phyloP scores from a whole-genome alignment of 64 coral and sea anemone species.

The Catalaphyllia jardinei region DNA sequence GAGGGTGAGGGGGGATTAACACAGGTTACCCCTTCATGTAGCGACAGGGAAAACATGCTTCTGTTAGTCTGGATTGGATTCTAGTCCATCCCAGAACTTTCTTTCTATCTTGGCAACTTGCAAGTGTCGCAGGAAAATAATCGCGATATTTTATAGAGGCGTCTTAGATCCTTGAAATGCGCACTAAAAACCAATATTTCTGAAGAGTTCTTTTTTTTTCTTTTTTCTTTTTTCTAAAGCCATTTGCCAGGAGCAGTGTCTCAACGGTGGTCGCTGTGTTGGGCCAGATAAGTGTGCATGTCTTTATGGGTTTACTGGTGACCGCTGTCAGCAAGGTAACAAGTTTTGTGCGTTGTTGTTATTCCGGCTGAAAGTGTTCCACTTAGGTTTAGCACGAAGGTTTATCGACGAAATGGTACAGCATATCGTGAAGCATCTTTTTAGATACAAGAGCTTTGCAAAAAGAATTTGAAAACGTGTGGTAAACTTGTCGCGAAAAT shows the following conservation, averaged over 20 bases:
- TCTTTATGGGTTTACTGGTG: constrained; percentile 82
- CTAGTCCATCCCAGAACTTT: too few relatives aligned
- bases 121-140: not conserved
- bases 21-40: too few relatives aligned
- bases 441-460: too few relatives aligned
- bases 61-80: too few relatives aligned
- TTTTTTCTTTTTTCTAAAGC: constrained; percentile 43
- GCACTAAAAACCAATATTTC: not conserved
- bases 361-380: too few relatives aligned
- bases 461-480: not conserved
- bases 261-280: constrained; percentile 89
- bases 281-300: constrained; percentile 91
- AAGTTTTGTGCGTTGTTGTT: not conserved
- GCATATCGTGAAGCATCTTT: too few relatives aligned
- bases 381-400: too few relatives aligned
- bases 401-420: too few relatives aligned
- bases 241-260: constrained; percentile 71
- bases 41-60: too few relatives aligned
- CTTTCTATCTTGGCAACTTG: not conserved
- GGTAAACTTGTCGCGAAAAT: not conserved
- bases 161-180: not conserved
- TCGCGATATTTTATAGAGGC: too few relatives aligned
- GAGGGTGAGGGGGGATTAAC: too few relatives aligned
- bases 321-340: constrained; percentile 86
- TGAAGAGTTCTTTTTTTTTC: not conserved